Base-by-base conservation (phyloP, 2,888 invertebrate species). In the Phalera bucephala region DNA sequence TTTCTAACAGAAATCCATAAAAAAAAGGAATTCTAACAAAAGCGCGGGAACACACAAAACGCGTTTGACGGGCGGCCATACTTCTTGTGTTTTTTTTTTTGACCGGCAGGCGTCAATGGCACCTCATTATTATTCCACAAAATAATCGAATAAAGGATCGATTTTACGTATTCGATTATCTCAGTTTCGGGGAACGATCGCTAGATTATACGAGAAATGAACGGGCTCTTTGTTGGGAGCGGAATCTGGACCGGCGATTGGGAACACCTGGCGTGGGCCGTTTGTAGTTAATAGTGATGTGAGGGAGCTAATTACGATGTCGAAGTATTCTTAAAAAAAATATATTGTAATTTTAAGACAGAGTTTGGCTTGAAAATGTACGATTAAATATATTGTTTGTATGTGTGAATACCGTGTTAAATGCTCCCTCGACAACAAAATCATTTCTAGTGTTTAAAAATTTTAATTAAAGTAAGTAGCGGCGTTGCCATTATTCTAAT, bases 71-170 rank as follows among this genome's bases (percentile, higher is more conserved):
- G 43, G 53, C 60, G 58, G 68, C 66, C 62, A 62, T 66, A 45
- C 59, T 52, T 33, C 26, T 52, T 63, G 3, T 57, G 52, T 21
- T 33, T 51, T 52, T 60, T 58, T 51, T 54, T 52, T 39, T 44
- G 10, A 27, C 43, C 54, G 61, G 52, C 63, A 57, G 61, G 67
- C 74, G 74, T 78, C 77, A 77, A 78, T 76, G 61, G 68, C 65
- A 65, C 64, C 76, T 82, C 77, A 74, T 81, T 81, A 81, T 81
- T 80, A 80, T 80, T 73, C 79, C 64, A 70, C 64, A 70, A 76
- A 74, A 79, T 80, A 80, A 80, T 80, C 74, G 56, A 58, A 58
- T 56, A 80, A 77, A 64, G 65, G 66, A 57, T 64, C 70, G 70
- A 72, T 72, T 72, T 68, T 53, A 61, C 57, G 62, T 47, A 45